phyloP scores from a whole-genome alignment of 2,888 invertebrate species.

The Nomada fucata region DNA sequence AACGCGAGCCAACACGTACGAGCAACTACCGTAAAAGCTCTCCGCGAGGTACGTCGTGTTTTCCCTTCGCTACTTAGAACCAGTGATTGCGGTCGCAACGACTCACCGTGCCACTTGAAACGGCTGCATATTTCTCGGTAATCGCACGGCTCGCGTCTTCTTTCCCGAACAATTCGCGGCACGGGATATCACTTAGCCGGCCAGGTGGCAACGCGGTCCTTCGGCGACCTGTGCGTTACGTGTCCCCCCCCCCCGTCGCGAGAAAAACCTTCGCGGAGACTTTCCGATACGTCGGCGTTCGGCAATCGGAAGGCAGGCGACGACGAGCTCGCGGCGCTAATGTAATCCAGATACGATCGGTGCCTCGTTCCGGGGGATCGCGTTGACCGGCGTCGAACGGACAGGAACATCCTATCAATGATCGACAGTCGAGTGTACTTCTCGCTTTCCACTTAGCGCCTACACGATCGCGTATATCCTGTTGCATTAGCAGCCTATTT shows the following conservation, averaged over 20 bases:
- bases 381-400: constrained; percentile 14
- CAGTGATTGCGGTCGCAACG: constrained; percentile 69
- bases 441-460: constrained; percentile 66
- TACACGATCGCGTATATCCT: constrained; percentile 56
- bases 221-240: neutral
- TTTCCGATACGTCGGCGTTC: no score
- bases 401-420: constrained; percentile 35
- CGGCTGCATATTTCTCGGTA: constrained; percentile 52
- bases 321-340: constrained; percentile 23
- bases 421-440: constrained; percentile 58
- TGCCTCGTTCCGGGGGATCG: constrained; percentile 18
- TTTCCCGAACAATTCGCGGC: constrained; percentile 14
- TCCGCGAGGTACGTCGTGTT: constrained; percentile 43
- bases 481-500: constrained; percentile 76
- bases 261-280: neutral
- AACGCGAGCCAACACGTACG: constrained; percentile 72
- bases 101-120: constrained; percentile 56
- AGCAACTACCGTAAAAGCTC: constrained; percentile 70
- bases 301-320: constrained; percentile 2
- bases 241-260: neutral
- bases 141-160: constrained; percentile 35
- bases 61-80: constrained; percentile 67
- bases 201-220: neutral
- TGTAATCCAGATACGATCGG: constrained; percentile 48
- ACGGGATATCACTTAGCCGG: constrained; percentile 50